Conservation (phyloP, 1,140 invertebrate species). For the Periplaneta americana region DNA sequence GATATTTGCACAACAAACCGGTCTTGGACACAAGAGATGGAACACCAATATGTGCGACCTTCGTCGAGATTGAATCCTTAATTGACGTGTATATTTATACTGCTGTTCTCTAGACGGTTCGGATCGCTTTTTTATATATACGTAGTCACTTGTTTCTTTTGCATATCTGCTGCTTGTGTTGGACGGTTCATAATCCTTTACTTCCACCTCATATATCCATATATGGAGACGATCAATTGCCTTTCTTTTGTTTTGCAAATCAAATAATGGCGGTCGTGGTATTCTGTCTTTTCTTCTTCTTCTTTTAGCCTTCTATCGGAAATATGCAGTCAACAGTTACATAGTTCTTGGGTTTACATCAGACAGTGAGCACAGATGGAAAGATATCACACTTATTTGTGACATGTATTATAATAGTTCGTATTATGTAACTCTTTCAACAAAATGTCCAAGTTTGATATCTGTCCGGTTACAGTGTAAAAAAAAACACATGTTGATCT, state of each 20-base stretch:
- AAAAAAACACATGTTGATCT: too few relatives aligned
- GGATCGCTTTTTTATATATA: too few relatives aligned
- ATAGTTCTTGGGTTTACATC: neutral
- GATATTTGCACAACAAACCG: neutral
- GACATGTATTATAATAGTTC: neutral
- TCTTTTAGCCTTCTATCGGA: neutral
- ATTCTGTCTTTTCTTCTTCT: neutral
- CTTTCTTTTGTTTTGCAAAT: neutral
- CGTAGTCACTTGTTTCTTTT: neutral
- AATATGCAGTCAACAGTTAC: neutral
- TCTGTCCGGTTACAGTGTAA: too few relatives aligned
- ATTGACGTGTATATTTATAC: neutral
- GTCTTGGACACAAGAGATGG: neutral
- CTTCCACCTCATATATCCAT: neutral
- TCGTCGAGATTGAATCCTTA: neutral
- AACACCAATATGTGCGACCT: neutral
- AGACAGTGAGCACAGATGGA: neutral
- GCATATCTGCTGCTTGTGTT: neutral
- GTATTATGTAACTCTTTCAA: too few relatives aligned
- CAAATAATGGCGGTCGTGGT: neutral
- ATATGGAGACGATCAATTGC: neutral
- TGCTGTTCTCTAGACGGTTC: too few relatives aligned
- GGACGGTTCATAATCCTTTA: neutral
- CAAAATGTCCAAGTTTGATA: neutral
- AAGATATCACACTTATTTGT: neutral